A percentile compares a stretch with the other conserved stretches of the same genome.
phyloP scores from a whole-genome alignment of 1,140 invertebrate species.

The Drosophila saltans region DNA sequence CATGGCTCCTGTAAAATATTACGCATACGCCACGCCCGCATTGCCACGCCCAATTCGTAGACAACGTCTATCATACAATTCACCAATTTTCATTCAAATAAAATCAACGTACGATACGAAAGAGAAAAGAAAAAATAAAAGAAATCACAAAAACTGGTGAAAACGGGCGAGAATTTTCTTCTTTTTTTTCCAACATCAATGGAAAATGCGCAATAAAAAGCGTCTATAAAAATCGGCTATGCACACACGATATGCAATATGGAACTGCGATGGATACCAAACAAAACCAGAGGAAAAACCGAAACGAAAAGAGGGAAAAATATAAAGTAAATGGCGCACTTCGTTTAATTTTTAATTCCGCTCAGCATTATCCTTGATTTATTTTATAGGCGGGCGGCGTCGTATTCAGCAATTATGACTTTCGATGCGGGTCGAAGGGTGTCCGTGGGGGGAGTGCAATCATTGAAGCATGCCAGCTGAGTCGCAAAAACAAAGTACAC shows the following conservation, averaged over 20 bases:
- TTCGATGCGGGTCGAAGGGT: slow-evolving; percentile 33
- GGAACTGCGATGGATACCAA: slow-evolving; percentile 39
- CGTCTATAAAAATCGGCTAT: slow-evolving; percentile 79
- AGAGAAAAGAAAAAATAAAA: slow-evolving; percentile 14
- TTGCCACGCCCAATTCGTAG: slow-evolving; percentile 53
- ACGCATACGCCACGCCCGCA: slow-evolving; percentile 72
- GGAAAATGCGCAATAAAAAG: slow-evolving; percentile 79
- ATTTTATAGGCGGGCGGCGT: slow-evolving; percentile 69
- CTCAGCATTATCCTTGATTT: slow-evolving; percentile 78
- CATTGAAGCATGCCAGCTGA: slow-evolving; percentile 15
- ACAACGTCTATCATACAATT: slow-evolving; percentile 76
- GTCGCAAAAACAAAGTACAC: slow-evolving; percentile 30
- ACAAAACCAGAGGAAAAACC: slow-evolving; percentile 18
- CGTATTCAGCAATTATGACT: slow-evolving; percentile 78
- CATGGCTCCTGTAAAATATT: slow-evolving; percentile 59
- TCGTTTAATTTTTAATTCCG: slow-evolving; percentile 81
- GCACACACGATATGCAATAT: slow-evolving; percentile 70
- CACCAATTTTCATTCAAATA: slow-evolving; percentile 81
- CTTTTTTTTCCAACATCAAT: slow-evolving; percentile 60
- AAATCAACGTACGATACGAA: slow-evolving; percentile 60
- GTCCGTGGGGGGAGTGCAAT: background rate
- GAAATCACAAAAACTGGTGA: slow-evolving; percentile 14
- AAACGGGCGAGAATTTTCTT: slow-evolving; percentile 60
- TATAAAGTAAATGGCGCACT: slow-evolving; percentile 72
- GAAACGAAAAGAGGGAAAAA: background rate